These are phyloP conservation scores for Aphelinus atriplicis DNA, from an alignment of 1,140 invertebrate genomes.

Conservation along the genomic window DNA sequence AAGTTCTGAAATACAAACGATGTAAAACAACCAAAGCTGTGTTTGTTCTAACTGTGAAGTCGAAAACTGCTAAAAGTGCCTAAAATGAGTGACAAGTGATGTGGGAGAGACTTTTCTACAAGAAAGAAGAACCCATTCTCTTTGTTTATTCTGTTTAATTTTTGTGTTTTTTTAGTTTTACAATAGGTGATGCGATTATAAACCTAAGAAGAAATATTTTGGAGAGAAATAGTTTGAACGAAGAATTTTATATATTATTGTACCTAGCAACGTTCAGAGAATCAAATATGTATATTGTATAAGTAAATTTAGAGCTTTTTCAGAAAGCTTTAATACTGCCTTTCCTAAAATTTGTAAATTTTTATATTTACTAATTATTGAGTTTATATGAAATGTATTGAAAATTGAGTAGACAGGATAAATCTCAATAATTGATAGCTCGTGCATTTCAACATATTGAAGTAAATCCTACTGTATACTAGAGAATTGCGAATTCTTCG, in stretches of 20 bases:
- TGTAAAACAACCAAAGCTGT: constrained; percentile 31
- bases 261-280: constrained; percentile 9
- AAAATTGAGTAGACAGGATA: constrained; percentile 6
- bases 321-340: constrained; percentile 35
- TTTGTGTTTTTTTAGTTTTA: constrained; percentile 13
- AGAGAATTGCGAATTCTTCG: constrained; percentile 35
- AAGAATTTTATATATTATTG: constrained; percentile 33
- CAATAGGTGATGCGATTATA: background rate
- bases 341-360: constrained; percentile 36
- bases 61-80: constrained; percentile 37
- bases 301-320: constrained; percentile 20
- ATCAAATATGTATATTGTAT: constrained; percentile 23
- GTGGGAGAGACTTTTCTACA: constrained; percentile 25
- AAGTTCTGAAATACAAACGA: too few relatives aligned
- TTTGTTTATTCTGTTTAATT: constrained; percentile 25
- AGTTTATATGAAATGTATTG: constrained; percentile 22
- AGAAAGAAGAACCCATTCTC: constrained; percentile 23
- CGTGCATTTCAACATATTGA: constrained; percentile 18
- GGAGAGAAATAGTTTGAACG: constrained; percentile 34
- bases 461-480: background rate
- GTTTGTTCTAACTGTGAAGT: constrained; percentile 13
- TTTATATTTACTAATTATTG: constrained; percentile 32
- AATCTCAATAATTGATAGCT: background rate
- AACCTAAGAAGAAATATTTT: constrained; percentile 5
- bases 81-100: constrained; percentile 35